Conservation (phyloP, 2,797 vertebrate genomes). For the Phataginus tetradactyla region DNA sequence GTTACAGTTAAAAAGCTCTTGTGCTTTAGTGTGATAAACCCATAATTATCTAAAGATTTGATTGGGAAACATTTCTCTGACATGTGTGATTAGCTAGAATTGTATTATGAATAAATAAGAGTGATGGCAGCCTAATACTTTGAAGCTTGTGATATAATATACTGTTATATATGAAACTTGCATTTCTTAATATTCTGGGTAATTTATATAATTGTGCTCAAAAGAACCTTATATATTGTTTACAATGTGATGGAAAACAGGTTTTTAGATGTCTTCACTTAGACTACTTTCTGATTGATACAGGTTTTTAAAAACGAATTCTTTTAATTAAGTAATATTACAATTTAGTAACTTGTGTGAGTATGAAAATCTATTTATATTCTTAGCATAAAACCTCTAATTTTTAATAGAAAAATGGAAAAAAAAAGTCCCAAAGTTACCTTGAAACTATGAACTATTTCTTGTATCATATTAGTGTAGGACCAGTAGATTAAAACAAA, state of each 20-base stretch:
- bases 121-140: neutral
- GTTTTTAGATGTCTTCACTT: neutral
- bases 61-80: slow-evolving; percentile 11
- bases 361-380: neutral
- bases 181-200: slow-evolving; percentile 24
- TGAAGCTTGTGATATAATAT: neutral
- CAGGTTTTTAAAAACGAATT: neutral
- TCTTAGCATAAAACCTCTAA: neutral
- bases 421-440: neutral
- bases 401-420: neutral
- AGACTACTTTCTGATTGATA: neutral
- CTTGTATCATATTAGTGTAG: neutral
- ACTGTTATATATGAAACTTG: neutral
- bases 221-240: neutral
- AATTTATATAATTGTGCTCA: neutral
- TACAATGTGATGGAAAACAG: neutral
- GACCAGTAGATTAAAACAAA: neutral
- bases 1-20: neutral
- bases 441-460: neutral
- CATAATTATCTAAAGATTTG: neutral
- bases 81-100: slow-evolving; percentile 1
- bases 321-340: neutral
- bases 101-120: neutral
- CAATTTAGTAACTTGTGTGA: neutral
- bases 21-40: neutral